Conservation (phyloP, 2,888 invertebrate species). For the Clitarchus hookeri region DNA sequence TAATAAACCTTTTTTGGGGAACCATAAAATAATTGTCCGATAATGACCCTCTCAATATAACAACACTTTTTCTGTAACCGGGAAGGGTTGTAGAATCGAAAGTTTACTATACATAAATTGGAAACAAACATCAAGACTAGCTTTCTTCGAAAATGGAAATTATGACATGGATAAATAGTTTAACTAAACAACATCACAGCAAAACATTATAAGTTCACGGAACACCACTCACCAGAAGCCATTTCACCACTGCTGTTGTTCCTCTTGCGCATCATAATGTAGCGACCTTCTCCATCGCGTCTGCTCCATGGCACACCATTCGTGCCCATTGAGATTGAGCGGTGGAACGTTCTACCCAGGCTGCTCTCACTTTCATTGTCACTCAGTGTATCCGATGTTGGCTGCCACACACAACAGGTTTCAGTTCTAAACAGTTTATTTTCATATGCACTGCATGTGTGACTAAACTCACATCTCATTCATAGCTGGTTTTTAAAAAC, state of each 20-base stretch:
- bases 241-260: constrained; percentile 74
- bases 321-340: constrained; percentile 86
- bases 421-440: background rate
- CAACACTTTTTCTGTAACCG: no score
- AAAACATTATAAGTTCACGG: no score
- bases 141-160: no score
- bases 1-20: no score
- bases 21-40: no score
- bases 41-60: no score
- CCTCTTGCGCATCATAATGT: constrained; percentile 66
- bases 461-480: background rate
- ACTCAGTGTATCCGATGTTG: constrained; percentile 60
- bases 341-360: constrained; percentile 70
- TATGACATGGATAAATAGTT: no score
- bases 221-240: constrained; percentile 52
- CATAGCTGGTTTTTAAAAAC: no score
- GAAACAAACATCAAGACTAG: no score
- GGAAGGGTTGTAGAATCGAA: no score
- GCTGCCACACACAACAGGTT: constrained; percentile 49
- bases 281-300: constrained; percentile 62
- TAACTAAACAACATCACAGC: no score
- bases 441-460: background rate
- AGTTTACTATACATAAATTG: no score
- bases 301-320: constrained; percentile 64
- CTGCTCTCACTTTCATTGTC: constrained; percentile 60